Evolutionary conservation across 2,797 vertebrate genomes (phyloP).

Genomic region (Pseudochirops cupreus): DNA sequence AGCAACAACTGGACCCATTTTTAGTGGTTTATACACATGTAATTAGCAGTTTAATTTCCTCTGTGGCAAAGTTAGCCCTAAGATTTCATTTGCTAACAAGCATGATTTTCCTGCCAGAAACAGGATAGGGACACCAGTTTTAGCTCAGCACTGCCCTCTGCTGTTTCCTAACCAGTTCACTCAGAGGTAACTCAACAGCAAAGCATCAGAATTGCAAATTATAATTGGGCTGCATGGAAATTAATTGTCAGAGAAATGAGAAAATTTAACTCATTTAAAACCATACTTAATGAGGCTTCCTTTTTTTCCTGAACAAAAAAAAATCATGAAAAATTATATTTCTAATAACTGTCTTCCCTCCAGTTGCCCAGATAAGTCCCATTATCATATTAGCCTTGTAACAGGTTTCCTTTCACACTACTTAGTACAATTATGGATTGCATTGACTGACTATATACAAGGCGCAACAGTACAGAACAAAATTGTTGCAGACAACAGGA

Average conservation of each 20-base stretch:
- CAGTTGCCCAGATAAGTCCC: slow-evolving; percentile 48
- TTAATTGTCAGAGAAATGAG: slow-evolving; percentile 2
- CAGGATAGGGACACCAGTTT: slow-evolving; percentile 70
- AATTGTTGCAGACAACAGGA: slow-evolving; percentile 67
- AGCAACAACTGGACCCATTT: slow-evolving; percentile 74
- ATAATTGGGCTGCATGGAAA: not conserved
- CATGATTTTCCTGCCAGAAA: slow-evolving; percentile 74
- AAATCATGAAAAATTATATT: slow-evolving; percentile 55
- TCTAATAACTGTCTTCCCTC: not conserved
- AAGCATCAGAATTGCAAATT: slow-evolving; percentile 29
- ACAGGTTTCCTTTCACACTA: slow-evolving; percentile 67
- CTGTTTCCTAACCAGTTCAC: slow-evolving; percentile 62
- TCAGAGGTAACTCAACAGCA: not conserved
- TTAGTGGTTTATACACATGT: slow-evolving; percentile 82
- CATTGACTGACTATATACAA: slow-evolving; percentile 35
- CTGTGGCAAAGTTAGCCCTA: slow-evolving; percentile 84
- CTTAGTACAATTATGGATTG: slow-evolving; percentile 75
- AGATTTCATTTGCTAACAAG: slow-evolving; percentile 85
- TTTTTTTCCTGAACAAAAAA: slow-evolving; percentile 57
- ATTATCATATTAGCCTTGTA: slow-evolving; percentile 75
- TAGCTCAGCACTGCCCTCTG: slow-evolving; percentile 89
- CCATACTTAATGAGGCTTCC: slow-evolving; percentile 21
- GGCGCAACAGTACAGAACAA: slow-evolving; percentile 62
- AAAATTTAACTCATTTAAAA: slow-evolving; percentile 38
- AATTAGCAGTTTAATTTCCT: slow-evolving; percentile 89